These are phyloP conservation scores for Melanotaenia parkinsoni DNA, from an alignment of 2,797 vertebrate genomes.

Conservation along the genomic window DNA sequence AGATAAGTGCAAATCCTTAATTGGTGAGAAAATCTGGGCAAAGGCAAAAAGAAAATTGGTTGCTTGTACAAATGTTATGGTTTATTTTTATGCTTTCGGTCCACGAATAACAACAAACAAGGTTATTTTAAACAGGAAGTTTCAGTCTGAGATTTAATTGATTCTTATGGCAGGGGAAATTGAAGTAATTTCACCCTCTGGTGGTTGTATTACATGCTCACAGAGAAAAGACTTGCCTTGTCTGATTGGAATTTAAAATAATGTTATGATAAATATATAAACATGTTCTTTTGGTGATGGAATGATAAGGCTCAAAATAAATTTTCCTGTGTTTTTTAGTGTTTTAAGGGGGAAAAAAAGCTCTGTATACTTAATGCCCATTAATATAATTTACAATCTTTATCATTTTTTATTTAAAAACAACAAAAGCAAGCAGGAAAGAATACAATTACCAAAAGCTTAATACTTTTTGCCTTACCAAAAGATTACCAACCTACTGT, in stretches of 20 bases:
- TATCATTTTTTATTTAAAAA: neutral
- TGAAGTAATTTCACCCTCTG: conserved; percentile 46
- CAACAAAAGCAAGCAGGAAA: neutral
- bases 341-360: neutral
- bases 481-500: neutral
- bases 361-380: neutral
- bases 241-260: conserved; percentile 34
- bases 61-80: conserved; percentile 27
- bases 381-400: neutral
- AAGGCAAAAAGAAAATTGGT: neutral
- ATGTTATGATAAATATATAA: conserved; percentile 19
- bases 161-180: conserved; percentile 36
- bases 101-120: conserved; percentile 27
- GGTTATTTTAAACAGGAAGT: conserved; percentile 58
- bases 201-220: conserved; percentile 41
- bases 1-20: conserved; percentile 2
- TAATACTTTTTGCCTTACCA: neutral
- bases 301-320: neutral
- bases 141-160: conserved; percentile 42
- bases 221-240: conserved; percentile 28
- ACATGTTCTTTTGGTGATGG: neutral
- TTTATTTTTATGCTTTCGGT: conserved; percentile 38
- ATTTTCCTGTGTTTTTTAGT: neutral
- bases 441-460: neutral
- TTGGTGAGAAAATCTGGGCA: conserved; percentile 18